Evolutionary conservation across 1,140 invertebrate genomes (phyloP).

Genomic region (Neodiprion virginianus): DNA sequence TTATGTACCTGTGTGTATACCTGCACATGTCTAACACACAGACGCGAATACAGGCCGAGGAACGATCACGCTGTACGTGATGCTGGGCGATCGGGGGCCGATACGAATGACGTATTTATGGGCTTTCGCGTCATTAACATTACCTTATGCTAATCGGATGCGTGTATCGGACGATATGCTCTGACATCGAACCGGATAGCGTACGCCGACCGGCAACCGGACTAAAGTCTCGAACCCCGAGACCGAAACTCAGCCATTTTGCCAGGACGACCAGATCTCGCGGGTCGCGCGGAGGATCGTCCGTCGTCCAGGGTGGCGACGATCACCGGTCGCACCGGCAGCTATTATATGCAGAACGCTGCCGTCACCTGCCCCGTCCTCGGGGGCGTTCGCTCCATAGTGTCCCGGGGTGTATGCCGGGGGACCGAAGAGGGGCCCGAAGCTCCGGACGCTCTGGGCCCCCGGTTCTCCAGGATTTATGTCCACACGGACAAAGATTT

Average conservation of each 20-base stretch:
- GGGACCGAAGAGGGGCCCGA: conserved; percentile 34
- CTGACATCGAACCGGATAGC: conserved; percentile 32
- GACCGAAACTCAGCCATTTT: too few relatives aligned
- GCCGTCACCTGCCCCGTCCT: too few relatives aligned
- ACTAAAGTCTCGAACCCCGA: too few relatives aligned
- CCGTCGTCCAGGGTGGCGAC: too few relatives aligned
- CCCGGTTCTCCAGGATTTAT: conserved; percentile 52
- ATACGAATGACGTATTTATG: conserved; percentile 39
- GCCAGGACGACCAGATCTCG: too few relatives aligned
- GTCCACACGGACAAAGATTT: conserved; percentile 26
- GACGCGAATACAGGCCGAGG: background rate
- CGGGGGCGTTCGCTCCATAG: conserved; percentile 42
- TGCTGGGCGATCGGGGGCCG: conserved; percentile 11
- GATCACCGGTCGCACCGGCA: too few relatives aligned
- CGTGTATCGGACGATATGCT: conserved; percentile 36
- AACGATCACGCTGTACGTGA: conserved; percentile 19
- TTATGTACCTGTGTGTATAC: too few relatives aligned
- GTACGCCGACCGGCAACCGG: background rate
- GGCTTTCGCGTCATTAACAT: conserved; percentile 35
- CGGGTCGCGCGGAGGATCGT: too few relatives aligned
- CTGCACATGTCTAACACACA: too few relatives aligned
- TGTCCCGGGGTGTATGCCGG: conserved; percentile 36
- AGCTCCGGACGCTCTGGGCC: conserved; percentile 43
- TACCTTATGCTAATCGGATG: conserved; percentile 47
- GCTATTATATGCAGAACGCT: too few relatives aligned